Evolutionary conservation across 2,797 vertebrate genomes (phyloP).

Genomic region (Sylvilagus floridanus): DNA sequence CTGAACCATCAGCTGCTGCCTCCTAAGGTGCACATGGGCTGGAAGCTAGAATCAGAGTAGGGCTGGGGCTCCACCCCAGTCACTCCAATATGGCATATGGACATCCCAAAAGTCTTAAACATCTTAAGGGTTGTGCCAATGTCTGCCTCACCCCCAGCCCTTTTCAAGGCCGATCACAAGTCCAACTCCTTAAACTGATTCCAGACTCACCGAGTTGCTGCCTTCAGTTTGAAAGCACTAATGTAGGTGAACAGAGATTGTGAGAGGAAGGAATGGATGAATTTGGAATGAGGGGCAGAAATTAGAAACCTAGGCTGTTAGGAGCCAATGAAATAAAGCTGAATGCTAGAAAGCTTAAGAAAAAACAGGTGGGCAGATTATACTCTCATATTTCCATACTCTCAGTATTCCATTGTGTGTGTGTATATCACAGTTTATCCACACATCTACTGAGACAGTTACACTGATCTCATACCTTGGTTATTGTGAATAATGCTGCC

Average conservation of each 20-base stretch:
- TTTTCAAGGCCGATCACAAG: background rate
- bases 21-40: too few relatives aligned
- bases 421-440: background rate
- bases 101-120: too few relatives aligned
- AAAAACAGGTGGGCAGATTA: background rate
- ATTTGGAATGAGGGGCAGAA: background rate
- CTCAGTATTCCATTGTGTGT: background rate
- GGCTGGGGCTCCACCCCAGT: too few relatives aligned
- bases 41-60: too few relatives aligned
- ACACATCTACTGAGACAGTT: background rate
- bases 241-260: background rate
- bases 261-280: background rate
- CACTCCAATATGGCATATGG: too few relatives aligned
- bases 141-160: too few relatives aligned
- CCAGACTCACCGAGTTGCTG: background rate
- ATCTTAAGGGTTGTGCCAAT: too few relatives aligned
- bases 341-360: background rate
- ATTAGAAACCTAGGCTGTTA: background rate
- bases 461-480: background rate
- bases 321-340: background rate
- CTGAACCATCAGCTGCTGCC: too few relatives aligned
- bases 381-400: background rate
- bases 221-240: background rate
- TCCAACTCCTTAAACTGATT: background rate
- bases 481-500: background rate